Conservation (phyloP, 2,797 vertebrate species). For the Huso huso region DNA sequence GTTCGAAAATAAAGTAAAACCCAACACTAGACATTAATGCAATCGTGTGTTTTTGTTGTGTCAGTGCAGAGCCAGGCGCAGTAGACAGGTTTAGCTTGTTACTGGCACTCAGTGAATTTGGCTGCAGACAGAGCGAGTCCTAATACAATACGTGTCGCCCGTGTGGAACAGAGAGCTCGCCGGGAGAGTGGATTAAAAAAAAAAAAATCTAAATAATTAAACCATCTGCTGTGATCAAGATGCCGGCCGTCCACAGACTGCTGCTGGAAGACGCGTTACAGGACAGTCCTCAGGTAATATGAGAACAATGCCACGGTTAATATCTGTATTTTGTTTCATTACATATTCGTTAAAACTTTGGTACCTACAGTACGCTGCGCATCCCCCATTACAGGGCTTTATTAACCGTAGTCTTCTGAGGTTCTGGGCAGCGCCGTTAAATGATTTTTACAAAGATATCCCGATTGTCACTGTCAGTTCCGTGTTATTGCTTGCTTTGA, state of each 20-base stretch:
- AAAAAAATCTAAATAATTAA: slow-evolving; percentile 37
- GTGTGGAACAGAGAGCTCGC: slow-evolving; percentile 29
- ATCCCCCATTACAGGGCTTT: background rate
- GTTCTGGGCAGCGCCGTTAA: too few species aligned
- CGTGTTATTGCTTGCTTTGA: too few species aligned
- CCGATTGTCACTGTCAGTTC: too few species aligned
- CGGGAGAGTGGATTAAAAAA: slow-evolving; percentile 55
- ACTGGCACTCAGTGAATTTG: background rate
- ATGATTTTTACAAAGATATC: too few species aligned
- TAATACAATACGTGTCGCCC: slow-evolving; percentile 35
- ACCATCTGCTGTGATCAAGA: slow-evolving; percentile 53
- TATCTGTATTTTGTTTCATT: background rate
- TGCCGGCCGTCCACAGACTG: slow-evolving; percentile 91
- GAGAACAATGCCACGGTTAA: too few species aligned
- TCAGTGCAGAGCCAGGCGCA: too few species aligned
- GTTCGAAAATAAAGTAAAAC: too few species aligned
- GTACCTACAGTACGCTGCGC: background rate
- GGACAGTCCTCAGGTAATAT: slow-evolving; percentile 91
- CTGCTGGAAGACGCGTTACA: slow-evolving; percentile 88
- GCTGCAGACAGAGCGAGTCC: slow-evolving; percentile 26
- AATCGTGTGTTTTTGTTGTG: too few species aligned
- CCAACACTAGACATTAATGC: too few species aligned
- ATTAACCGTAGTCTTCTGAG: too few species aligned
- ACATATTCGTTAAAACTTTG: background rate
- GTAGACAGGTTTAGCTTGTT: background rate